Base-by-base conservation (phyloP, 2,888 invertebrate genomes). In the Rhopalosiphum nymphaeae region DNA sequence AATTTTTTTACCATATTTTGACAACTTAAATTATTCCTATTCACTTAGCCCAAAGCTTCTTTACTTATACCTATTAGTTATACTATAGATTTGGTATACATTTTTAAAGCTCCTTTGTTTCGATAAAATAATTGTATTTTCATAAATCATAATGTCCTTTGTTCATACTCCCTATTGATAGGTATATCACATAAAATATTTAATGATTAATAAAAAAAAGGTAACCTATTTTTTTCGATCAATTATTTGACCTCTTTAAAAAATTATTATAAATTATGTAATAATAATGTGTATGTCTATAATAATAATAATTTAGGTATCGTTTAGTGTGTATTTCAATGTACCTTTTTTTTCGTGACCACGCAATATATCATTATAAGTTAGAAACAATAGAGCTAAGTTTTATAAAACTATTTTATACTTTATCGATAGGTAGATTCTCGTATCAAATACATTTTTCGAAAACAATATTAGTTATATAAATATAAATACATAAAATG, bases 231-330 rank as follows among this genome's bases (percentile, higher is more conserved):
- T 78, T 78, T 21, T 57, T 57, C 21, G 36, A 78, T 78, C 78
- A 78, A 78, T 78, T 78, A 78, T 78, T 78, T 78, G 78, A 78
- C 78, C 78, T 78, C 21, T 57, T 57, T 78, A 36, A 9, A 21
- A 36, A 36, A 42, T 78, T 36, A 29, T 78, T 36, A 42, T 78
- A 78, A 78, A 78, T 78, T 36, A 78, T 78, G 21, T 78, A 21
- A 42, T 78, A 42, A 36, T 53, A 53, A 53, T 3, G 53, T 21
- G 21, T 78, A 42, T 36, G 9, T 78, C 36, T 9, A 78, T 78
- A 61, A 61, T 61, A 78, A 78, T 78, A 36, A 78, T 78, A 78
- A 78, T 78, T 78, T 36, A 36, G 78, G 78, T 78, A 78, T 78
- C 36, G 7, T 36, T 36, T 36, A 21, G 21, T 78, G 36, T 36